These are phyloP conservation scores for Armadillidium nasatum DNA, from an alignment of 1,140 invertebrate genomes.

Conservation along the genomic window DNA sequence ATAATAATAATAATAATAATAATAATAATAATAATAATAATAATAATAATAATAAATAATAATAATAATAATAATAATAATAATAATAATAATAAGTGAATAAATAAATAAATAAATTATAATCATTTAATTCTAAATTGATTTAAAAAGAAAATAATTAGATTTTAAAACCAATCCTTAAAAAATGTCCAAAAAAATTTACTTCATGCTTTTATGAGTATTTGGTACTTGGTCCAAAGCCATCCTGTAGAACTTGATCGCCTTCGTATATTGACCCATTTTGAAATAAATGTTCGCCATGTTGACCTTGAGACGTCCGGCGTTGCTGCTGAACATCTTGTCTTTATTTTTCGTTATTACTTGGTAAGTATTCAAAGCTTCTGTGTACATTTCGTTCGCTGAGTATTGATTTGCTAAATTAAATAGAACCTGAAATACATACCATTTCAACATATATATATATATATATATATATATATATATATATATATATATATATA, in stretches of 20 bases:
- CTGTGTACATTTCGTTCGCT: constrained; percentile 87
- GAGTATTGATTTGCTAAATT: constrained; percentile 91
- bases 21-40: too few relatives aligned
- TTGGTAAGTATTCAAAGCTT: constrained; percentile 92
- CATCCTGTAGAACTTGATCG: constrained; percentile 96
- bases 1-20: too few relatives aligned
- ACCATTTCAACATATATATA: constrained; percentile 36
- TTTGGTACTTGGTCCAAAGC: constrained; percentile 91
- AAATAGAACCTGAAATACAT: constrained; percentile 88
- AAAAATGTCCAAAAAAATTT: too few relatives aligned
- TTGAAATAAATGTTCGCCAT: constrained; percentile 98
- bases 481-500: constrained; percentile 8
- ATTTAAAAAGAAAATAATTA: too few relatives aligned
- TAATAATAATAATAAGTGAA: too few relatives aligned
- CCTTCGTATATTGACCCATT: constrained; percentile 88
- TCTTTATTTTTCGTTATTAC: constrained; percentile 64
- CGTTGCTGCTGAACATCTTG: constrained; percentile 76
- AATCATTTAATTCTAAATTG: too few relatives aligned
- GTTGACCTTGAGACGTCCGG: constrained; percentile 88
- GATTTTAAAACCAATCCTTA: too few relatives aligned
- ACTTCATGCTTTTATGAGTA: constrained; percentile 83
- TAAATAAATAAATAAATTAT: too few relatives aligned
- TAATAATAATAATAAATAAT: too few relatives aligned
- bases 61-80: too few relatives aligned
- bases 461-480: constrained; percentile 31